These are phyloP conservation scores for Megaustenia siamemsis DNA, from an alignment of 2,888 invertebrate species.

Conservation along the genomic window DNA sequence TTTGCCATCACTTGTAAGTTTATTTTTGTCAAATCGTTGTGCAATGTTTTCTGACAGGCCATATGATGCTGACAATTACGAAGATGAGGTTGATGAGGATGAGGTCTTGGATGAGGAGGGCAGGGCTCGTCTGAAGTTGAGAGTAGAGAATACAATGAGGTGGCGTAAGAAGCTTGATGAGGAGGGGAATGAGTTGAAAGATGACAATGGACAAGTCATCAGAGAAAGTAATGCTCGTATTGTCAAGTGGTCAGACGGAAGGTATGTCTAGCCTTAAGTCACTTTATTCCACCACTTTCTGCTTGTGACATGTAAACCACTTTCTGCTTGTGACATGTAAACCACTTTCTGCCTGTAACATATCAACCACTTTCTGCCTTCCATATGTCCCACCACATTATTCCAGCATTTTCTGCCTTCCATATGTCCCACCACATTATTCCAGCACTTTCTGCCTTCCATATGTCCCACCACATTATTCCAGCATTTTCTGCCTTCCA, in stretches of 20 bases:
- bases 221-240: constrained; percentile 97
- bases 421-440: too few species aligned
- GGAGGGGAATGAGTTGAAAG: constrained; percentile 75
- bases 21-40: too few species aligned
- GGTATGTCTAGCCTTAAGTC: constrained; percentile 62
- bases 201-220: constrained; percentile 86
- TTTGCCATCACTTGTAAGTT: neutral
- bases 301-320: too few species aligned
- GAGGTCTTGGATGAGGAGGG: constrained; percentile 99
- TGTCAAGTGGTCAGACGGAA: constrained; percentile 97
- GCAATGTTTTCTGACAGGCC: constrained; percentile 84
- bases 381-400: too few species aligned
- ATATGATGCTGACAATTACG: constrained; percentile 95
- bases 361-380: too few species aligned
- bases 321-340: too few species aligned
- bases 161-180: constrained; percentile 91
- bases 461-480: too few species aligned
- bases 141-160: constrained; percentile 95
- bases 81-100: constrained; percentile 99
- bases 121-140: constrained; percentile 86
- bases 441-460: too few species aligned
- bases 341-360: too few species aligned
- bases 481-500: too few species aligned
- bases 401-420: too few species aligned
- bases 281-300: too few species aligned